phyloP scores from a whole-genome alignment of 37 sponge, comb jelly and placozoan species.

The Ianthella basta region DNA sequence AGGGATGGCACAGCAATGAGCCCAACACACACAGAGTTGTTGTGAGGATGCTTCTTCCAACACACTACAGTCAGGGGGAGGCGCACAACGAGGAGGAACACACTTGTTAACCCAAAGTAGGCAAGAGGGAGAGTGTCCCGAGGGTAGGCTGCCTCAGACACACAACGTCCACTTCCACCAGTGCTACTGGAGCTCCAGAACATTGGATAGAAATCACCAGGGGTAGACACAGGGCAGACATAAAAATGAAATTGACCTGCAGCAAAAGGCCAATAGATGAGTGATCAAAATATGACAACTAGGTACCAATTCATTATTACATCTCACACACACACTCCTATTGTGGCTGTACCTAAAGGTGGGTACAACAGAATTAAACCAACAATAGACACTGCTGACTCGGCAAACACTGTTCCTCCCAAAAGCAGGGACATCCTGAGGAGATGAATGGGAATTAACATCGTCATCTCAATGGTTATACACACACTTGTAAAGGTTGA shows the following conservation, averaged over 20 bases:
- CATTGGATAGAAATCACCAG: constrained; percentile 17
- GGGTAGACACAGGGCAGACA: not conserved
- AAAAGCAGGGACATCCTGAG: not conserved
- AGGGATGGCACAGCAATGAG: not conserved
- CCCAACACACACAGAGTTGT: constrained; percentile 19
- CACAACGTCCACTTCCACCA: not conserved
- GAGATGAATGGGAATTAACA: too few relatives aligned
- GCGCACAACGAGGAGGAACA: not conserved
- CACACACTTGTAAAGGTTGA: too few relatives aligned
- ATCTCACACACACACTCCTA: too few relatives aligned
- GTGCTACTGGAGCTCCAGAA: not conserved
- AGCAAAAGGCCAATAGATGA: not conserved
- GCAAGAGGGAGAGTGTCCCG: not conserved
- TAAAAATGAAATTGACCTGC: not conserved
- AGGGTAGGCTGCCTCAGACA: constrained; percentile 26
- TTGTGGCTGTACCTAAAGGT: not conserved
- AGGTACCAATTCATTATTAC: too few relatives aligned
- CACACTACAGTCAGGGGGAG: not conserved
- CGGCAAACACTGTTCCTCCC: not conserved
- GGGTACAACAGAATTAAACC: not conserved
- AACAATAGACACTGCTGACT: not conserved
- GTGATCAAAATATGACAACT: too few relatives aligned
- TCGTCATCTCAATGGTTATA: too few relatives aligned
- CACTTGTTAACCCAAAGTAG: not conserved
- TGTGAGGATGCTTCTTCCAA: constrained; percentile 21